These are phyloP conservation scores for Babyrousa celebensis DNA, from an alignment of 2,797 vertebrate genomes.

Conservation along the genomic window DNA sequence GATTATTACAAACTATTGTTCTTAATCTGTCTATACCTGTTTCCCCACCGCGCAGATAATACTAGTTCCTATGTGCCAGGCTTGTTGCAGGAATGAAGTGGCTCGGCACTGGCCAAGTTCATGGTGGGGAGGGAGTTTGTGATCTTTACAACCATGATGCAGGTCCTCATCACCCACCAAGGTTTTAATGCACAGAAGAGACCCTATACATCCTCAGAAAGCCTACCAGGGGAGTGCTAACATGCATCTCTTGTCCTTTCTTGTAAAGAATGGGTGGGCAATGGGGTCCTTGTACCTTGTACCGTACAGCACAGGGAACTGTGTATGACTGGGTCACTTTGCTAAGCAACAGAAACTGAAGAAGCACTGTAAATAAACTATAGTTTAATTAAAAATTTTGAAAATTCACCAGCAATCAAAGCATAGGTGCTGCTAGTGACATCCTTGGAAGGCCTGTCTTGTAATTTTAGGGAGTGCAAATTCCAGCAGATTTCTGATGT, in stretches of 20 bases:
- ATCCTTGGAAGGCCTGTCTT: background rate
- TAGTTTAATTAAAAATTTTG: background rate
- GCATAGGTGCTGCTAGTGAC: background rate
- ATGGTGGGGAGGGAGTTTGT: background rate
- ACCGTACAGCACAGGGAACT: too few relatives aligned
- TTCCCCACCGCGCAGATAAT: background rate
- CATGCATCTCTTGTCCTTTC: background rate
- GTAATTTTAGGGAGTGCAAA: background rate
- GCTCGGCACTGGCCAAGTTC: background rate
- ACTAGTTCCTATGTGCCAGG: background rate
- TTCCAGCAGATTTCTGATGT: conserved; percentile 48
- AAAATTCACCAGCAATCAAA: background rate
- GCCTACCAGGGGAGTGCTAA: background rate
- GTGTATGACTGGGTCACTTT: too few relatives aligned
- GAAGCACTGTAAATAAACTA: too few relatives aligned
- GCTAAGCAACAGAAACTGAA: too few relatives aligned
- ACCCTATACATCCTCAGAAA: background rate
- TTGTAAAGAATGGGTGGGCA: background rate
- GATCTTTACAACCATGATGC: background rate
- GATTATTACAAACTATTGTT: too few relatives aligned
- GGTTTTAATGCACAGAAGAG: too few relatives aligned
- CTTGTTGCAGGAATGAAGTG: background rate
- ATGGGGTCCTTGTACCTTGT: too few relatives aligned
- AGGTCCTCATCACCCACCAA: background rate
- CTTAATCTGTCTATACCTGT: background rate